A percentile compares a stretch with the other conserved stretches of the same genome.
Conservation (phyloP, 2,797 vertebrate genomes). For the Sparidentex hasta region DNA sequence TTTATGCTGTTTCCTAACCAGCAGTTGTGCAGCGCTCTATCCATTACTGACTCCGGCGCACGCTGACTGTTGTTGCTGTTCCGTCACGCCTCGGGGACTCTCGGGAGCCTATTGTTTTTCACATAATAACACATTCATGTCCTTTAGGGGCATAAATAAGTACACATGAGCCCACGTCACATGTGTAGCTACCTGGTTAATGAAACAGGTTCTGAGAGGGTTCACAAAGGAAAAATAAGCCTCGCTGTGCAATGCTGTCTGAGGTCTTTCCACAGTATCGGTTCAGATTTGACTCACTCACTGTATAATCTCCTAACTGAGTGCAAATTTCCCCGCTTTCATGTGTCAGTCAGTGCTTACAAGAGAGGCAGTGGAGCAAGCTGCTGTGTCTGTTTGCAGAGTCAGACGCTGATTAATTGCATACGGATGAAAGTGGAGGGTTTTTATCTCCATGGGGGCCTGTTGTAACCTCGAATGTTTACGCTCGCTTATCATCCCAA, state of each 20-base stretch:
- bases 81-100: slow-evolving; percentile 15
- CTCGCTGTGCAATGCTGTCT: slow-evolving; percentile 22
- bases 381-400: slow-evolving; percentile 67
- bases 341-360: slow-evolving; percentile 74
- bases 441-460: slow-evolving; percentile 78
- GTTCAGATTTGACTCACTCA: slow-evolving; percentile 50
- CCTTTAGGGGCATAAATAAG: slow-evolving; percentile 22
- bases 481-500: slow-evolving; percentile 69
- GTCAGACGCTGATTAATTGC: slow-evolving; percentile 78
- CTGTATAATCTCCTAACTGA: slow-evolving; percentile 72
- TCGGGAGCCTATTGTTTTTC: slow-evolving; percentile 26
- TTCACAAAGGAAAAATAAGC: slow-evolving; percentile 24
- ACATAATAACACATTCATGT: slow-evolving; percentile 25
- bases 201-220: slow-evolving; percentile 10
- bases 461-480: slow-evolving; percentile 69
- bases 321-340: slow-evolving; percentile 69
- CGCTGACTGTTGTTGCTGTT: slow-evolving; percentile 26
- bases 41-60: slow-evolving; percentile 50
- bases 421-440: slow-evolving; percentile 69
- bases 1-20: slow-evolving; percentile 52
- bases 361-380: slow-evolving; percentile 62
- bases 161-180: not conserved
- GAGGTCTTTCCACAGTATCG: slow-evolving; percentile 48
- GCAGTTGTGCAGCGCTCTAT: slow-evolving; percentile 63
- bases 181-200: slow-evolving; percentile 3